Evolutionary conservation across 2,797 vertebrate genomes (phyloP), one percentile per base, ranked within the genome.

Genomic region (Bovichtus variegatus): DNA sequence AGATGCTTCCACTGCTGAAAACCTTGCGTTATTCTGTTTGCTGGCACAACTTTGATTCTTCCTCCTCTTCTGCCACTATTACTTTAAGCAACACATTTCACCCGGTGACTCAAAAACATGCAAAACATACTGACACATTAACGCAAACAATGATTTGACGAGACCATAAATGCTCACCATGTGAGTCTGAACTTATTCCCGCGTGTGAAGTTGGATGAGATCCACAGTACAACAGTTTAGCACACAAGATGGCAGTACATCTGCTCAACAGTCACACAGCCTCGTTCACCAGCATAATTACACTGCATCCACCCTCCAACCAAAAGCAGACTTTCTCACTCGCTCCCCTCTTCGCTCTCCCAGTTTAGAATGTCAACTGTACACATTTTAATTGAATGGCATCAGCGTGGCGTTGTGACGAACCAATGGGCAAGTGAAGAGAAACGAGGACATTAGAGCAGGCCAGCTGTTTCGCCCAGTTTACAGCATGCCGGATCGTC

Each of bases 381-480:
- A 77, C 68, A 71, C 27, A 41, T 69, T 81, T 66, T 79, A 86
- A 88, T 69, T 78, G 81, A 81, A 74, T 69, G 78, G 62, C 75
- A 82, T 87, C 82, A 62, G 76, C 87, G 84, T 76, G 85, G 82
- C 83, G 80, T 80, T 81, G 67, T 77, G 85, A 87, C 63, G 76
- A 85, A 75, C 79, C 78, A 70, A 61, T 55, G 51, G 50, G 78
- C 67, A 74, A 72, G 82, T 53, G 67, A 83, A 82, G 84, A 89
- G 78, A 71, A 87, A 88, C 18, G 54, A 82, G 80, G 67, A 66
- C 82, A 88, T 88, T 87, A 87, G 78, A 54, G 67, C 25, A 15
- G 40, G 68, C 63, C 86, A 84, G 75, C 75, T 88, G 88, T 78
- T 78, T 60, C 88, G n/a, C 83, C 57, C 61, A 31, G 81, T 65